These are phyloP conservation scores for Mus minutoides DNA, from an alignment of 2,797 vertebrate genomes.

Conservation along the genomic window DNA sequence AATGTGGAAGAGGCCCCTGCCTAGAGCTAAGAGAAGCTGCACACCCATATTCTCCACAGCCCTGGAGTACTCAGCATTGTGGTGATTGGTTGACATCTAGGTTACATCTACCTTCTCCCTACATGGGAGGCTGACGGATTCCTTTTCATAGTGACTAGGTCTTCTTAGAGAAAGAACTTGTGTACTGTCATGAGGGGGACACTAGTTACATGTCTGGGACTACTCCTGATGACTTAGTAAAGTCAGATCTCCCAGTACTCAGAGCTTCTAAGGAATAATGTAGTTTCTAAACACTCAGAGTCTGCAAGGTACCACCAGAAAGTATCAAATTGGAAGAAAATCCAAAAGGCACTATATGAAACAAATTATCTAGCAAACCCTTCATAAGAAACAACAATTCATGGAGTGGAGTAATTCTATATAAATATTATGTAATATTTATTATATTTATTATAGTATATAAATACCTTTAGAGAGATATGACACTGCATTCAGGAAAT, in stretches of 20 bases:
- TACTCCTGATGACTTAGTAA: neutral
- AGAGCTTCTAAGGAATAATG: neutral
- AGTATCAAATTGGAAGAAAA: conserved; percentile 37
- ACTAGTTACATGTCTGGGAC: neutral
- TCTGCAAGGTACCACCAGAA: neutral
- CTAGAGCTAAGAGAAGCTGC: neutral
- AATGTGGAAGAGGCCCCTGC: neutral
- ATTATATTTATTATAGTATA: neutral
- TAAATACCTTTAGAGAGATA: neutral
- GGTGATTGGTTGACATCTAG: neutral
- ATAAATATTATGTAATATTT: neutral
- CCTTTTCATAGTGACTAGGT: neutral
- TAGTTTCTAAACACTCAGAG: neutral
- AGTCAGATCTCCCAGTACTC: neutral
- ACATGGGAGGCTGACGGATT: neutral
- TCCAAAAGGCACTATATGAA: neutral
- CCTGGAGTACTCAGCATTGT: neutral
- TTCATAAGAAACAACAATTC: neutral
- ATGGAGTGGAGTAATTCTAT: neutral
- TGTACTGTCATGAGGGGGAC: neutral
- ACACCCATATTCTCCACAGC: neutral
- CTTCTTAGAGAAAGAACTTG: neutral
- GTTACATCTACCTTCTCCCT: neutral
- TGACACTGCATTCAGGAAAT: neutral
- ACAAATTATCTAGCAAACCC: neutral